Evolutionary conservation across 2,113 vertebrate species (phyloP), one percentile per base, ranked within the genome.

Genomic region (Hydrolagus affinis): DNA sequence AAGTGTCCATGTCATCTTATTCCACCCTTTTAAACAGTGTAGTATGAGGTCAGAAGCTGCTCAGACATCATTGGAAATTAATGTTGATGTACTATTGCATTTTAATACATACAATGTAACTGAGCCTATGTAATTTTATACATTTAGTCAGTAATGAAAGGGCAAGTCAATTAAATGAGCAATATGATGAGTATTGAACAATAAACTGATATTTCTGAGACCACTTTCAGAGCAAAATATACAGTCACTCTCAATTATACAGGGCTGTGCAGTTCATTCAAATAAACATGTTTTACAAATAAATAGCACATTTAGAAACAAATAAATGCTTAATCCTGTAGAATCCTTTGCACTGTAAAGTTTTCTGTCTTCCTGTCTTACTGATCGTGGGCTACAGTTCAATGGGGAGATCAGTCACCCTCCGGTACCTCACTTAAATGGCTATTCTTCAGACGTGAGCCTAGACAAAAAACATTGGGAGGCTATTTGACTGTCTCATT

Each of bases 81-180:
- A n/a, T 11, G 62, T 66, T 32, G 60, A 83, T 83, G 78, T 83
- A 9, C 60, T 6, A 11, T 32, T 83, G 78, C 8, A 83, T 83
- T 66, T 83, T 56, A 83, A 83, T 23, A 19, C 60, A 83, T 21
- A 83, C 66, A 28, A 83, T 68, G 23, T 9, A 83, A 68, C 8
- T 30, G 9, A 60, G 19, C 44, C 44, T 6, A 44, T 44, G 44
- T 44, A 44, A 44, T 44, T 44, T 25, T 68, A 62, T 19, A 68
- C 28, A 44, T 32, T 8, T 28, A 68, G 32, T 30, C 64, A 62
- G 10, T 66, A 66, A 19, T 83, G 7, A 66, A 17, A 83, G 32
- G 9, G 56, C 56, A 56, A 44, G 73, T 83, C 60, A 66, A 66
- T 28, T 10, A 11, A 28, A 12, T 66, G 62, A 83, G 66, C 8